phyloP scores from a whole-genome alignment of 2,113 vertebrate genomes.

The Zosterops lateralis region DNA sequence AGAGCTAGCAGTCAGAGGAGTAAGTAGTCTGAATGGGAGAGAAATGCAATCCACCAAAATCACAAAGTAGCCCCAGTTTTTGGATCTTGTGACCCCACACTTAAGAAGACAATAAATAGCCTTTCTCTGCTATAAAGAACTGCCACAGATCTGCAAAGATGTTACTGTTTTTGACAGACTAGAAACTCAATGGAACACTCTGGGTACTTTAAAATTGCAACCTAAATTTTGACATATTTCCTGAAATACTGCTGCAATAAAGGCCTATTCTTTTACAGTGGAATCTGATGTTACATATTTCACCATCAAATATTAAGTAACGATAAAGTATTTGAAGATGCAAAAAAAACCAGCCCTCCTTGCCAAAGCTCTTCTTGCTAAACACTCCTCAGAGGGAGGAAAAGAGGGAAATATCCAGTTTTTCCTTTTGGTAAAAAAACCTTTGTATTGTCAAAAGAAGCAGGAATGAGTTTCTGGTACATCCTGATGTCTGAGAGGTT shows the following conservation, averaged over 20 bases:
- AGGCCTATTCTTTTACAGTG: not conserved
- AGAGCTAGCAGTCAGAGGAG: not conserved
- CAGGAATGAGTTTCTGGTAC: not conserved
- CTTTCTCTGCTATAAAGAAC: not conserved
- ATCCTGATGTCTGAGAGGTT: not conserved
- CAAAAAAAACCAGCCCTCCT: not conserved
- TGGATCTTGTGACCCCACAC: not conserved
- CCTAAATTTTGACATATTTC: not conserved
- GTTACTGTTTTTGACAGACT: not conserved
- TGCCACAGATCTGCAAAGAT: not conserved
- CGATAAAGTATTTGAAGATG: not conserved
- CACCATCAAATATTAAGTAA: not conserved
- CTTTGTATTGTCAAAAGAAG: not conserved
- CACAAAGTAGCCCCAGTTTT: not conserved
- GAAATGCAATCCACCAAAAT: not conserved
- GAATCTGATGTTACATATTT: not conserved
- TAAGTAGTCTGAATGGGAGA: not conserved
- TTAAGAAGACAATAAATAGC: not conserved
- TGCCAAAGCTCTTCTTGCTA: not conserved
- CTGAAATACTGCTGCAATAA: not conserved
- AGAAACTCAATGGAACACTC: not conserved
- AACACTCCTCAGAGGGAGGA: not conserved
- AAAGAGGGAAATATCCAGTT: not conserved
- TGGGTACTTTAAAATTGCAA: not conserved
- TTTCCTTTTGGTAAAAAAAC: not conserved